Conservation (phyloP, 2,888 invertebrate species). For the Myopa testacea region DNA sequence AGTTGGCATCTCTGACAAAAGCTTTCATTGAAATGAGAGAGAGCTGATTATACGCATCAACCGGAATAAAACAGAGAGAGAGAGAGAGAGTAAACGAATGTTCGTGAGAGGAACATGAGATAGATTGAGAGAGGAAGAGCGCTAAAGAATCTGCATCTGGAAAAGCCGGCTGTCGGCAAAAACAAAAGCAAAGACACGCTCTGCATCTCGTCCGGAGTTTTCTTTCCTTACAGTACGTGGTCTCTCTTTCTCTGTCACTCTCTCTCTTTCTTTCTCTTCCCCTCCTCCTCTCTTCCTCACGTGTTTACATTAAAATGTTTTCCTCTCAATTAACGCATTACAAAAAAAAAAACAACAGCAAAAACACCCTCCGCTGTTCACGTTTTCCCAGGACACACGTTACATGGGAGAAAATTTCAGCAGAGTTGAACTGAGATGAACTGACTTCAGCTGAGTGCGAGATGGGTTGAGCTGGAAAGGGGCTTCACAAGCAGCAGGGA, state of each 20-base stretch:
- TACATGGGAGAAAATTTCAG: too few species aligned
- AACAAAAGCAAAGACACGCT: not conserved
- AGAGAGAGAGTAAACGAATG: constrained; percentile 4
- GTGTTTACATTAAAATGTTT: not conserved
- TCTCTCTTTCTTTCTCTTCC: not conserved
- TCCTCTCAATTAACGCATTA: constrained; percentile 1
- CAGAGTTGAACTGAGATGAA: too few species aligned
- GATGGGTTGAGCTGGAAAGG: not conserved
- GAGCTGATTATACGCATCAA: too few species aligned
- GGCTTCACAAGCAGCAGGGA: not conserved
- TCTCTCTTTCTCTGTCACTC: not conserved
- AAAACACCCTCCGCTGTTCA: not conserved
- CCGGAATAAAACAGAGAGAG: not conserved
- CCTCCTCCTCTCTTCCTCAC: constrained; percentile 1
- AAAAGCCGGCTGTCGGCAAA: constrained; percentile 1
- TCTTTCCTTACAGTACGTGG: not conserved
- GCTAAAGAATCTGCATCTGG: not conserved
- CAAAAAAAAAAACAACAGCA: not conserved
- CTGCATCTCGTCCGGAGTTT: not conserved
- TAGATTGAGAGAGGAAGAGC: not conserved
- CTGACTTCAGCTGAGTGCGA: not conserved
- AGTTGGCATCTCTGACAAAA: too few species aligned
- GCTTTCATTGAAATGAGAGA: too few species aligned
- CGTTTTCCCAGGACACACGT: constrained; percentile 32
- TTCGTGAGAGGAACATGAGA: not conserved